Conservation (phyloP, 2,888 invertebrate genomes). For the Scrobipalpa costella region DNA sequence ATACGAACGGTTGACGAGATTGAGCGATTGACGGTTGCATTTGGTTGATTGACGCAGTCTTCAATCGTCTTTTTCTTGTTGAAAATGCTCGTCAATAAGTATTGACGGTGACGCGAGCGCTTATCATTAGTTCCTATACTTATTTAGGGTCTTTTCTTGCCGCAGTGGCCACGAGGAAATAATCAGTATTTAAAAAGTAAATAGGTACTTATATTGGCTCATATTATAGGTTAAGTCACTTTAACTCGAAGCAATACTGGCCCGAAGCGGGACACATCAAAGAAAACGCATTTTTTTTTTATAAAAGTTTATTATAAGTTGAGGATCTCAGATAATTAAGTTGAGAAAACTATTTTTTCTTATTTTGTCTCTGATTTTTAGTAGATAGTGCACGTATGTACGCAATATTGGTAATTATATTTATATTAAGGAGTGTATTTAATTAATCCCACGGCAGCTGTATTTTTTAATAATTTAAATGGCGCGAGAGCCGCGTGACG, state of each 20-base stretch:
- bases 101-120: slow-evolving; percentile 12
- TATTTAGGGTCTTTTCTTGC: slow-evolving; percentile 44
- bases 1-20: too few relatives aligned
- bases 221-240: slow-evolving; percentile 53
- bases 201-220: slow-evolving; percentile 51
- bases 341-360: slow-evolving; percentile 48
- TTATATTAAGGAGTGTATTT: slow-evolving; percentile 42
- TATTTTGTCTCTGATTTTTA: slow-evolving; percentile 59
- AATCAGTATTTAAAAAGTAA: slow-evolving; percentile 55
- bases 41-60: background rate
- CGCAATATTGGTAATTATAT: slow-evolving; percentile 50
- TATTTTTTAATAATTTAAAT: slow-evolving; percentile 40
- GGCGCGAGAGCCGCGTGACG: slow-evolving; percentile 41
- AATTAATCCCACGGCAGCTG: slow-evolving; percentile 59
- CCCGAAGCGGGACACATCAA: slow-evolving; percentile 61
- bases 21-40: too few relatives aligned
- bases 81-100: background rate
- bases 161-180: slow-evolving; percentile 50
- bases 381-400: slow-evolving; percentile 72
- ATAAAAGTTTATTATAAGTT: slow-evolving; percentile 46
- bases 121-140: slow-evolving; percentile 31
- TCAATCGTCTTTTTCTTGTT: too few relatives aligned
- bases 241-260: slow-evolving; percentile 55
- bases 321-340: slow-evolving; percentile 77
- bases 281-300: slow-evolving; percentile 69